Percentiles rank a stretch among this genome's conserved stretches.
phyloP scores from a whole-genome alignment of 2,113 vertebrate genomes.

The Chloropsis hardwickii region DNA sequence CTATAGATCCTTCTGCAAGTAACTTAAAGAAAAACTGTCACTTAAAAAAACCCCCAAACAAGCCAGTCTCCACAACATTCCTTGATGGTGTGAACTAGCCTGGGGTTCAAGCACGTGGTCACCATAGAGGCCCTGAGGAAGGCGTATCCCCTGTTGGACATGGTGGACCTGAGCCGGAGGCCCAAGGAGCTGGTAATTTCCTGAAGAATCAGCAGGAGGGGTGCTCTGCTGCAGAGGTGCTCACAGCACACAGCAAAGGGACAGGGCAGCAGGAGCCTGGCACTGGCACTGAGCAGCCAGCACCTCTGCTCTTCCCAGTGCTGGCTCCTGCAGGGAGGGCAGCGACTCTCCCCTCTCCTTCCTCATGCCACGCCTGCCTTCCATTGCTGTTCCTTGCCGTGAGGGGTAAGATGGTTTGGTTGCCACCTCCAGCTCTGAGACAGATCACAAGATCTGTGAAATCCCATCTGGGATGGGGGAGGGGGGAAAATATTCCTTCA shows the following conservation, averaged over 20 bases:
- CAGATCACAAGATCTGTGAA: not conserved
- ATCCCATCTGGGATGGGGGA: not conserved
- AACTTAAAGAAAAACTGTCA: not conserved
- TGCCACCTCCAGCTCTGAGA: not conserved
- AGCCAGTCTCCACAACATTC: not conserved
- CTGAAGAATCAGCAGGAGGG: not conserved
- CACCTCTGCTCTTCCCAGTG: not conserved
- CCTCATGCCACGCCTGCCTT: not conserved
- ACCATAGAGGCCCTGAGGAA: constrained; percentile 87
- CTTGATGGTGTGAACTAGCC: constrained; percentile 72
- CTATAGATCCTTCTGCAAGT: not conserved
- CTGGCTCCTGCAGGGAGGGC: not conserved
- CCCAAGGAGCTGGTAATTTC: constrained; percentile 81
- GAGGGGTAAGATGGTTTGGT: not conserved
- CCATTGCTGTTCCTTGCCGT: not conserved
- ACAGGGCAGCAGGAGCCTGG: not conserved
- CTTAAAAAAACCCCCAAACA: not conserved
- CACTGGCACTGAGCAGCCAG: not conserved
- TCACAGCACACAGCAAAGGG: not conserved
- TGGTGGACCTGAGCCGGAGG: constrained; percentile 89
- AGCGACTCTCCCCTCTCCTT: not conserved
- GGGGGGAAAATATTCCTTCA: not conserved
- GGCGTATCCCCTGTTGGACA: constrained; percentile 87
- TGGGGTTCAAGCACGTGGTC: constrained; percentile 88
- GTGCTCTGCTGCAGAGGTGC: not conserved